A percentile compares a stretch with the other conserved stretches of the same genome.
Conservation (phyloP, 2,113 vertebrate species). For the Bujurquina vittata region DNA sequence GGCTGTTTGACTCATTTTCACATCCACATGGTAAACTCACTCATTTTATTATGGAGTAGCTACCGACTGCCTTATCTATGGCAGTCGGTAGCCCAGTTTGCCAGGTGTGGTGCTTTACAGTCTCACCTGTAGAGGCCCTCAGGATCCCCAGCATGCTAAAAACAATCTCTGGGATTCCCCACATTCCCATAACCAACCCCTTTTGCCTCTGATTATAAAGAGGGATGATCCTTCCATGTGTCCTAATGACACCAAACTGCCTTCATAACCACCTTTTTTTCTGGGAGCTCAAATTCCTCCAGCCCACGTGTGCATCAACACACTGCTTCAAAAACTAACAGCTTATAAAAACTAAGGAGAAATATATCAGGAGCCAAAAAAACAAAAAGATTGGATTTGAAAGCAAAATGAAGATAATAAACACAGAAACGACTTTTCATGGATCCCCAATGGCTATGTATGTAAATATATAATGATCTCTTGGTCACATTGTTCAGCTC, state of each 20-base stretch:
- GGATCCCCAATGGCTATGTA: too few relatives aligned
- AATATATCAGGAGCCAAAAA: neutral
- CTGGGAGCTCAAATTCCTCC: neutral
- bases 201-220: slow-evolving; percentile 34
- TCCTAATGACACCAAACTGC: neutral
- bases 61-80: neutral
- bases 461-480: too few relatives aligned
- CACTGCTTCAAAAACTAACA: neutral
- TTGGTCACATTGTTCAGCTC: neutral
- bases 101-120: slow-evolving; percentile 34
- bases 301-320: neutral
- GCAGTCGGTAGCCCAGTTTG: neutral
- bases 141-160: slow-evolving; percentile 15
- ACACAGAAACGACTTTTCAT: too few relatives aligned
- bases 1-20: neutral
- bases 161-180: slow-evolving; percentile 70
- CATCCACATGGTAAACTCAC: neutral
- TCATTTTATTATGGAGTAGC: neutral
- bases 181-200: slow-evolving; percentile 53
- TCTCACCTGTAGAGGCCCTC: slow-evolving; percentile 38
- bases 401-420: neutral
- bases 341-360: neutral
- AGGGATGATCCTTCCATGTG: slow-evolving; percentile 5
- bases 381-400: neutral
- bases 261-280: neutral